Conservation (phyloP, 2,888 invertebrate species). For the Celastrina argiolus region DNA sequence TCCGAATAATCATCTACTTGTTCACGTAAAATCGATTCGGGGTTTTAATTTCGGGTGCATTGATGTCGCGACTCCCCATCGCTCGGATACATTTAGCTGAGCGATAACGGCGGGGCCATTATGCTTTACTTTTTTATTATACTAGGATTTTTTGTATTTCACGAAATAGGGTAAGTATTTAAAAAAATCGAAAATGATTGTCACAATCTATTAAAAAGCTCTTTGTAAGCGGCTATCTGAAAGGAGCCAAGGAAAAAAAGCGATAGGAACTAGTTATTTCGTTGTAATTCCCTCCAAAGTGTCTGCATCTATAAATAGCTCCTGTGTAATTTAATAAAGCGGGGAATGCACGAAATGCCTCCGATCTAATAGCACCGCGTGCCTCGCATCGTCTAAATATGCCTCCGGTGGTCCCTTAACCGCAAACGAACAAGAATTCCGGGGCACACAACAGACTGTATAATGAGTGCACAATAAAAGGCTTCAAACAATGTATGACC, state of each 20-base stretch:
- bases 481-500: conserved; percentile 20
- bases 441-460: conserved; percentile 13
- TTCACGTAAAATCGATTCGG: conserved; percentile 32
- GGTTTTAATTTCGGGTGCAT: conserved; percentile 31
- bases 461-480: conserved; percentile 15
- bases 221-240: not conserved
- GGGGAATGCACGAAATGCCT: not conserved
- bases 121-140: conserved; percentile 16
- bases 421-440: conserved; percentile 11
- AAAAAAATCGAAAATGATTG: not conserved
- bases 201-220: not conserved
- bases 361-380: not conserved
- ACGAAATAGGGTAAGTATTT: not conserved
- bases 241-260: not conserved
- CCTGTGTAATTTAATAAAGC: not conserved
- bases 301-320: not conserved
- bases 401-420: conserved; percentile 8
- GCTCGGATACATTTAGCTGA: conserved; percentile 16
- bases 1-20: conserved; percentile 35
- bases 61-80: conserved; percentile 19
- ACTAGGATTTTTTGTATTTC: not conserved
- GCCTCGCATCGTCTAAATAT: not conserved
- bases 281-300: not conserved
- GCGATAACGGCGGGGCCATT: not conserved
- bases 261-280: no score